Base-by-base conservation (phyloP, 2,797 vertebrate genomes). In the Glossophaga mutica region DNA sequence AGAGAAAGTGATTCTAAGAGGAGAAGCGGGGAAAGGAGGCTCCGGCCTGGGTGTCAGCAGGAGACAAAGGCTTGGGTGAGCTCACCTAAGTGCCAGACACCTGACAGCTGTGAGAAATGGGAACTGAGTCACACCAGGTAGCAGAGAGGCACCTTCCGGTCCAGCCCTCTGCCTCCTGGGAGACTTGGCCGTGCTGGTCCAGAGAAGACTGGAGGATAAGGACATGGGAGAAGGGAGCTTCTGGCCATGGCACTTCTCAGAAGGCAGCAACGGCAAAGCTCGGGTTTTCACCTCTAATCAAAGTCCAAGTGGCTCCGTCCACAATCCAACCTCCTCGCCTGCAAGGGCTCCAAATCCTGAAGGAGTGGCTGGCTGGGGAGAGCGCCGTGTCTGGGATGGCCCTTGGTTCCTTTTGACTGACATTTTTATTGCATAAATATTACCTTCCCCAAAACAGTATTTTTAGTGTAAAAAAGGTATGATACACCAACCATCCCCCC, bases 351-450 rank as follows among this genome's bases (percentile, higher is more conserved):
- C 68, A 68, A 74, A 74, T 9, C 90, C 39, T 7, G 11, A 50
- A 5, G 2, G 21, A 26, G 12, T 1, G 18, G n/a, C 29, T 16
- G 10, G 26, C 37, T 24, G 14, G 22, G 14, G 52, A 37, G 3
- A 10, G 21, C 52, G 7, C 4, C 2, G 81, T 39, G 26, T 62
- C 87, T 81, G 37, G 65, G 68, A 74, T 4, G 29, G 29, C n/a
- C 62, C 82, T 91, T 71, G 83, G 42, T 42, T 67, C 50, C 68
- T 42, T 65, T 16, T 34, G 34, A 86, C 65, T 76, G 29, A 70
- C 21, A 42, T 83, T 91, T 78, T 78, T 67, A 73, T 85, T 81
- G 55, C 32, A 50, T 62, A 77, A 88, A 16, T 82, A 22, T 22
- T n/a, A 67, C 34, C 44, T 77, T 82, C 85, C 73, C n/a, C 50